Conservation (phyloP, 2,797 vertebrate species). For the Heliangelus exortis region DNA sequence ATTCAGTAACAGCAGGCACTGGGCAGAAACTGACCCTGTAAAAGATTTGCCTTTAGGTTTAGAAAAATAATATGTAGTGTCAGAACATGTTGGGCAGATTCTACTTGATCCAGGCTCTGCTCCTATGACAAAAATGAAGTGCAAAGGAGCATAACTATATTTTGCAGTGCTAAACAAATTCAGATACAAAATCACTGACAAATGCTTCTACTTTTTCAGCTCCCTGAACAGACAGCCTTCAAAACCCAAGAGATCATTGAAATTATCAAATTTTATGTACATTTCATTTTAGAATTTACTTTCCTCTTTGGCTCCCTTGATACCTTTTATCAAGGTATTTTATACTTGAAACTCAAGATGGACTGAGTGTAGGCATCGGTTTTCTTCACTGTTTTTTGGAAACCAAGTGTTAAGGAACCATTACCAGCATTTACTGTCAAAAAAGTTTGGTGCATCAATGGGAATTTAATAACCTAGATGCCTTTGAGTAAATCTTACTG, state of each 20-base stretch:
- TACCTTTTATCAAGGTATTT: not conserved
- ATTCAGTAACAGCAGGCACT: constrained; percentile 5
- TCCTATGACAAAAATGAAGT: constrained; percentile 17
- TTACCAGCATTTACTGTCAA: not conserved
- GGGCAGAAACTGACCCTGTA: constrained; percentile 30
- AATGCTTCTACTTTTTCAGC: not conserved
- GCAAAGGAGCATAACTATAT: constrained; percentile 14
- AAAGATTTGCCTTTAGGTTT: constrained; percentile 36
- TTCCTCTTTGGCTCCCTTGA: not conserved
- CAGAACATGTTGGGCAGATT: constrained; percentile 27
- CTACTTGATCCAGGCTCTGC: constrained; percentile 15
- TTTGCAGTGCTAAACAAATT: constrained; percentile 28
- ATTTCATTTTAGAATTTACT: not conserved
- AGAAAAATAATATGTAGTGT: constrained; percentile 50
- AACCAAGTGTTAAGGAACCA: not conserved
- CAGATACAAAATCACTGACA: not conserved
- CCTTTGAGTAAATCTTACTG: not conserved
- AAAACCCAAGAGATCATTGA: not conserved
- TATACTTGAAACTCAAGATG: not conserved
- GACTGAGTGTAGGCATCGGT: not conserved
- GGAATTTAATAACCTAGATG: not conserved
- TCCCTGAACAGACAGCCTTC: not conserved
- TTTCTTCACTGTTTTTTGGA: not conserved
- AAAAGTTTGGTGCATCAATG: not conserved
- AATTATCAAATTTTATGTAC: not conserved